These are phyloP conservation scores for Myocastor coypus DNA, from an alignment of 2,113 vertebrate species.

Conservation along the genomic window DNA sequence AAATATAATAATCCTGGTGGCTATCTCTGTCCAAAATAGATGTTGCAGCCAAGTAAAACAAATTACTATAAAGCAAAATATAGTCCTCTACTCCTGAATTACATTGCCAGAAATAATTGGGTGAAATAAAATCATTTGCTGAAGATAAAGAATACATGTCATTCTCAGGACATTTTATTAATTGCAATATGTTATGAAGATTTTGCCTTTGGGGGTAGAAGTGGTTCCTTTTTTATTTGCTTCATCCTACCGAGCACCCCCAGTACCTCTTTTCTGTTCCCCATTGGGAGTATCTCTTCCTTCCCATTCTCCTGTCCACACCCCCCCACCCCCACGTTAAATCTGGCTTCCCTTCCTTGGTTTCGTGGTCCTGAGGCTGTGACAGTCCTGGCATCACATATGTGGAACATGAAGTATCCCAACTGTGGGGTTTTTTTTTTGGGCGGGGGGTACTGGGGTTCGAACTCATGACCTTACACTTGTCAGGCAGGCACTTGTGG, in stretches of 20 bases:
- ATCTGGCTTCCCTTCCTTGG: neutral
- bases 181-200: neutral
- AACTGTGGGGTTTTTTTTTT: neutral
- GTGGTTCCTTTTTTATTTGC: neutral
- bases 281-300: neutral
- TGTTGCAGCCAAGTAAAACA: neutral
- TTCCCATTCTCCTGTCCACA: neutral
- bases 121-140: slow-evolving; percentile 38
- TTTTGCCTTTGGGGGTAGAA: neutral
- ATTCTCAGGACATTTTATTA: neutral
- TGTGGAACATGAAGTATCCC: neutral
- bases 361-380: neutral
- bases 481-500: no score
- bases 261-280: accelerated
- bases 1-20: slow-evolving; percentile 7
- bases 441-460: no score
- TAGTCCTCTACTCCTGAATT: neutral
- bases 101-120: slow-evolving; percentile 9
- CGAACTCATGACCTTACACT: no score
- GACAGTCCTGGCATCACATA: neutral
- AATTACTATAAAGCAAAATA: slow-evolving; percentile 20
- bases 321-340: neutral
- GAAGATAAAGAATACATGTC: neutral
- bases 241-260: neutral
- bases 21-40: slow-evolving; percentile 9